Evolutionary conservation across 2,113 vertebrate species (phyloP).

Genomic region (Burhinus bistriatus): DNA sequence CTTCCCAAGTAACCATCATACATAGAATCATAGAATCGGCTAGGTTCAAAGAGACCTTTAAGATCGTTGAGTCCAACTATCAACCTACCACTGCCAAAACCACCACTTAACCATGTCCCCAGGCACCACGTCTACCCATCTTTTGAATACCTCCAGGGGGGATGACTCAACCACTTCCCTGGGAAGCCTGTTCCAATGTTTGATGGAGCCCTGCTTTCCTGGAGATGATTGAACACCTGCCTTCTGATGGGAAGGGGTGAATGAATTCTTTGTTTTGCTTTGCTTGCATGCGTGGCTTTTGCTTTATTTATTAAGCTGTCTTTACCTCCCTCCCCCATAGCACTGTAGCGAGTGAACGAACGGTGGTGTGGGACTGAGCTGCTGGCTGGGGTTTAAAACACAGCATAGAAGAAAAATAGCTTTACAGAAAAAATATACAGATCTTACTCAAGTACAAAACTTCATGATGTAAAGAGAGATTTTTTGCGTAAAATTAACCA

Average conservation of each 20-base stretch:
- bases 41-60: too few relatives aligned
- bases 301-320: not conserved
- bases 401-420: not conserved
- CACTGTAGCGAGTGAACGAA: accelerated
- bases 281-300: not conserved
- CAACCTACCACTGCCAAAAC: too few relatives aligned
- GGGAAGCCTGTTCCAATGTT: too few relatives aligned
- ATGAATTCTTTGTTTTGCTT: not conserved
- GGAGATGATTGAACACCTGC: not conserved
- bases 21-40: too few relatives aligned
- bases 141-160: too few relatives aligned
- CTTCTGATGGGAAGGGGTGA: accelerated
- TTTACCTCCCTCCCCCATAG: not conserved
- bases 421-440: not conserved
- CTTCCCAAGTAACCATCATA: accelerated
- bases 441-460: not conserved
- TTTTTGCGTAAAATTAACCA: not conserved
- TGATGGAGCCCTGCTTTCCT: not conserved
- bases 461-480: not conserved
- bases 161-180: too few relatives aligned
- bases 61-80: too few relatives aligned
- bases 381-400: not conserved
- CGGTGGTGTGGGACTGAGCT: not conserved
- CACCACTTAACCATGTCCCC: too few relatives aligned
- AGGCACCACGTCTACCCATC: too few relatives aligned